Evolutionary conservation across 2,797 vertebrate genomes (phyloP).

Genomic region (Argyrosomus regius): DNA sequence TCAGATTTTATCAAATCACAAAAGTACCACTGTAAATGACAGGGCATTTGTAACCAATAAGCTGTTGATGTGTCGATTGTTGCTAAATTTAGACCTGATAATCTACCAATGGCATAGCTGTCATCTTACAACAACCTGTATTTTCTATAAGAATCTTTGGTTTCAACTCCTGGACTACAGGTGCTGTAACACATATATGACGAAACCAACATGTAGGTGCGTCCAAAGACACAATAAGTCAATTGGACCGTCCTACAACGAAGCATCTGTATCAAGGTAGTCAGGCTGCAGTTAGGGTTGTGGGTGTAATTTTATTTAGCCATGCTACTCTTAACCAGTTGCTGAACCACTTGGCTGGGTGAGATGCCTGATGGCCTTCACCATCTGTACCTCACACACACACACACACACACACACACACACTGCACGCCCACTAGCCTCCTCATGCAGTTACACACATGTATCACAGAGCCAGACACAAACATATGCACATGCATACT

Average conservation of each 20-base stretch:
- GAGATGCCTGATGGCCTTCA: slow-evolving; percentile 28
- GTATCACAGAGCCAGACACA: neutral
- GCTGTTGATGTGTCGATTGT: no score
- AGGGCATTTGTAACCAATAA: no score
- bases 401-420: slow-evolving; percentile 18
- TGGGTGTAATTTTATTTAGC: slow-evolving; percentile 46
- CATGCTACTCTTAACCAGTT: slow-evolving; percentile 47
- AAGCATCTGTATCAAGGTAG: neutral
- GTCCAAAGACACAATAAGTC: neutral
- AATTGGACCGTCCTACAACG: neutral
- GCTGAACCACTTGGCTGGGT: slow-evolving; percentile 43
- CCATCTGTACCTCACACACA: slow-evolving; percentile 46
- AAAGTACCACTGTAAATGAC: no score
- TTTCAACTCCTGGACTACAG: neutral
- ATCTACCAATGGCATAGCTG: no score
- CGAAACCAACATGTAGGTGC: neutral
- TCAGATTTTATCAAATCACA: no score
- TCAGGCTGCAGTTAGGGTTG: slow-evolving; percentile 16
- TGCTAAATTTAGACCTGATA: no score
- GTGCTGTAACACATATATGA: neutral
- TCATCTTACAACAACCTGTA: neutral
- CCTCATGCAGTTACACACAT: slow-evolving; percentile 1
- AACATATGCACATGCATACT: neutral
- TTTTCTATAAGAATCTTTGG: neutral
- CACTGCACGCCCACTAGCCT: neutral